A percentile compares a stretch with the other conserved stretches of the same genome.
These are phyloP conservation scores for Myotis findleyi DNA, from an alignment of 2,797 vertebrate species.

Conservation along the genomic window DNA sequence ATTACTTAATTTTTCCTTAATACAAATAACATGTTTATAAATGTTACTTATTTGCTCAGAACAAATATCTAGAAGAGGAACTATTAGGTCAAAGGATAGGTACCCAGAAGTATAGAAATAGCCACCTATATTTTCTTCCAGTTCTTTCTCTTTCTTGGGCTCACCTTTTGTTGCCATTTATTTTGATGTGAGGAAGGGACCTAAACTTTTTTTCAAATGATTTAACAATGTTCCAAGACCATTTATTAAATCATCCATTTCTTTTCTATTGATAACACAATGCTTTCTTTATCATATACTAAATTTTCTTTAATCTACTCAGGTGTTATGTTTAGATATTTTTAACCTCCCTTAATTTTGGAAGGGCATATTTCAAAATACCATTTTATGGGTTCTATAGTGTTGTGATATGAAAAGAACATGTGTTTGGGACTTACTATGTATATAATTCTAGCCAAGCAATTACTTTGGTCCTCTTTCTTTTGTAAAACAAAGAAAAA, in stretches of 20 bases:
- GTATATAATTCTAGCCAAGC: neutral
- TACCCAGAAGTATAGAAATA: neutral
- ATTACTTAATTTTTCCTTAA: neutral
- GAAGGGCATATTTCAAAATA: neutral
- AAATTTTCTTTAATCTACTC: neutral
- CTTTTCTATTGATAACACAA: neutral
- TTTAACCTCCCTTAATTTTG: constrained; percentile 7
- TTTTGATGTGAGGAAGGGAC: neutral
- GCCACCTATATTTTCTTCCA: neutral
- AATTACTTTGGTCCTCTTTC: neutral
- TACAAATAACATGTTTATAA: neutral
- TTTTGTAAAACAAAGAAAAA: neutral
- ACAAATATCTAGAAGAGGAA: neutral
- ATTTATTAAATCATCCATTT: neutral
- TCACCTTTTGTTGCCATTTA: neutral
- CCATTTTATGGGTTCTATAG: neutral
- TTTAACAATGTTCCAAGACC: neutral
- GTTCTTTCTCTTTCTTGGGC: constrained; percentile 19
- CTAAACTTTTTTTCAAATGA: neutral
- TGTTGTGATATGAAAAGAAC: neutral
- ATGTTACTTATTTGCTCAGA: constrained; percentile 22
- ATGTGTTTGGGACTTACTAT: neutral
- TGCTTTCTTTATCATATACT: neutral
- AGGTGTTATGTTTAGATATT: neutral
- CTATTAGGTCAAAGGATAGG: neutral